Percentiles rank a stretch among this genome's conserved stretches.
phyloP scores from a whole-genome alignment of 2,797 vertebrate species.

The Rhinogobio ventralis region DNA sequence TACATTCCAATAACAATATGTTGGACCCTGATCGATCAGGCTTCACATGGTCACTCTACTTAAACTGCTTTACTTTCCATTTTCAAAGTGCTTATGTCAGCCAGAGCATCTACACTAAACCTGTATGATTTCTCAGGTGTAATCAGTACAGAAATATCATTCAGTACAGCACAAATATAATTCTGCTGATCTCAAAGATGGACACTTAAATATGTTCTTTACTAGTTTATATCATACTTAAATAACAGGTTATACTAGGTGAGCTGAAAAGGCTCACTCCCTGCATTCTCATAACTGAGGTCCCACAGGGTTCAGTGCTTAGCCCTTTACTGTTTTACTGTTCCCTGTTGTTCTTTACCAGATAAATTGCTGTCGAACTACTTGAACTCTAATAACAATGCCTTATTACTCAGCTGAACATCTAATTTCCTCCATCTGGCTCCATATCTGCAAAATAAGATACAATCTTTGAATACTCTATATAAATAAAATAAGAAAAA shows the following conservation, averaged over 20 bases:
- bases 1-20: not conserved
- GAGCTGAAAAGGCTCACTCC: not conserved
- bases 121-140: not conserved
- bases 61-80: not conserved
- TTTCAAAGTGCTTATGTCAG: not conserved
- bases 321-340: not conserved
- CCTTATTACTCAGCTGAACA: not conserved
- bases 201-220: not conserved
- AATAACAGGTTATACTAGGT: not conserved
- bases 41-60: not conserved
- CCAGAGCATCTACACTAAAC: not conserved
- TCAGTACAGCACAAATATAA: not conserved
- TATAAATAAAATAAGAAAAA: not conserved
- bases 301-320: not conserved
- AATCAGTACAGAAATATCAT: not conserved
- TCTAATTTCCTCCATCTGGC: not conserved
- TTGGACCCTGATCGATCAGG: not conserved
- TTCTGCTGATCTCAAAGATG: not conserved
- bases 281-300: not conserved
- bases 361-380: not conserved
- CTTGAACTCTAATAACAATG: not conserved
- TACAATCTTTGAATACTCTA: not conserved
- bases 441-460: not conserved
- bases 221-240: not conserved
- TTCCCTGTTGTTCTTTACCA: not conserved